A percentile compares a stretch with the other conserved stretches of the same genome.
Conservation (phyloP, 2,888 invertebrate species). For the Patella caerulea region DNA sequence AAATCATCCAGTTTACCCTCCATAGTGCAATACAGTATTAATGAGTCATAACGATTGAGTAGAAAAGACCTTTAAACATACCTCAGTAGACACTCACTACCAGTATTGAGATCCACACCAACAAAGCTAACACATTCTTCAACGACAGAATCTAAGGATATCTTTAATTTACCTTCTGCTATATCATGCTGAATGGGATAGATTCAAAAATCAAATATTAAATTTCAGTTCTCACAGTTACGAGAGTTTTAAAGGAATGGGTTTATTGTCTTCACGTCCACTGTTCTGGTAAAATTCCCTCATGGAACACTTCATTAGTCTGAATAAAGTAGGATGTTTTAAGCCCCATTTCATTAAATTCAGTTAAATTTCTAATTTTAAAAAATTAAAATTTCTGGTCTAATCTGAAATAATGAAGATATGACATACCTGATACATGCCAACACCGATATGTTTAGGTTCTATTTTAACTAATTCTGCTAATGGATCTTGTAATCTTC, state of each 20-base stretch:
- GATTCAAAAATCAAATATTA: too few relatives aligned
- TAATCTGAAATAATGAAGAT: too few relatives aligned
- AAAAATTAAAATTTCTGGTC: too few relatives aligned
- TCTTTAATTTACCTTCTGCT: constrained; percentile 80
- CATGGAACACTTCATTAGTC: too few relatives aligned
- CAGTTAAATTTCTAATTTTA: too few relatives aligned
- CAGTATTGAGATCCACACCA: constrained; percentile 91
- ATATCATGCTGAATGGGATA: constrained; percentile 82
- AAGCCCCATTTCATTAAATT: background rate
- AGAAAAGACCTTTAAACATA: constrained; percentile 63
- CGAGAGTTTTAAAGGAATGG: too few relatives aligned
- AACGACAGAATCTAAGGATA: constrained; percentile 84
- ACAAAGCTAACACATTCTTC: constrained; percentile 94
- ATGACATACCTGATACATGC: constrained; percentile 81
- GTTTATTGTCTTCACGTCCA: too few relatives aligned
- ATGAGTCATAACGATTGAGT: background rate
- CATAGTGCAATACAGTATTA: background rate
- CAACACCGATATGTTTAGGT: constrained; percentile 91
- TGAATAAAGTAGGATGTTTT: background rate
- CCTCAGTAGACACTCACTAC: constrained; percentile 86
- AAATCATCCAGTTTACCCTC: background rate
- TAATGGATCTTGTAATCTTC: constrained; percentile 90
- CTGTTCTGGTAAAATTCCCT: too few relatives aligned
- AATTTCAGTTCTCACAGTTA: too few relatives aligned
- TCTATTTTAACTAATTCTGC: constrained; percentile 94